Percentiles rank a stretch among this genome's conserved stretches.
These are phyloP conservation scores for Halocynthia roretzi DNA, from an alignment of 23 tunicate genomes.

Conservation along the genomic window DNA sequence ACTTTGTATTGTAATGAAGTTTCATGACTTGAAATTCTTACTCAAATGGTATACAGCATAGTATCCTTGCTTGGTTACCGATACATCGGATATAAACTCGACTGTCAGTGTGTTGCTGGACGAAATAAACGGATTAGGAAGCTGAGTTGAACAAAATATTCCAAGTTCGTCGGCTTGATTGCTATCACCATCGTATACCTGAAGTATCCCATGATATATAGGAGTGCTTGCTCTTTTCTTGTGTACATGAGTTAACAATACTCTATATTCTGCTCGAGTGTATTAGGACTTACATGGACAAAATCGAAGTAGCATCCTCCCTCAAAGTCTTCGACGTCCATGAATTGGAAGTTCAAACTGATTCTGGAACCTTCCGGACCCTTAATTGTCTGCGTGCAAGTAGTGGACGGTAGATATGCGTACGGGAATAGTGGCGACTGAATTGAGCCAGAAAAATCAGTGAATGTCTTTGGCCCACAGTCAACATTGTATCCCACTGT, in stretches of 20 bases:
- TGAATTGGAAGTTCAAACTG: constrained; percentile 33
- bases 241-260: too few species aligned
- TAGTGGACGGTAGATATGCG: constrained; percentile 45
- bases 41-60: constrained; percentile 43
- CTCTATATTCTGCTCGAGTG: too few species aligned
- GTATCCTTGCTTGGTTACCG: constrained; percentile 53
- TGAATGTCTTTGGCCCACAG: constrained; percentile 24
- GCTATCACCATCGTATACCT: constrained; percentile 72
- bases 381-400: constrained; percentile 58
- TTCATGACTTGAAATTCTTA: neutral
- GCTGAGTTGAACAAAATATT: constrained; percentile 41
- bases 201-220: neutral
- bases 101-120: constrained; percentile 52
- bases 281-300: constrained; percentile 39
- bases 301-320: constrained; percentile 86
- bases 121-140: constrained; percentile 38
- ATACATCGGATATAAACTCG: constrained; percentile 47
- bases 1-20: too few species aligned
- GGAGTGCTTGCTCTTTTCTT: too few species aligned
- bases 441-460: constrained; percentile 27
- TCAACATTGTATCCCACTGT: constrained; percentile 54
- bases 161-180: constrained; percentile 26
- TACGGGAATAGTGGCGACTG: constrained; percentile 75
- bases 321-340: constrained; percentile 76
- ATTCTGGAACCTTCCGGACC: constrained; percentile 39